Evolutionary conservation across 1,140 invertebrate genomes (phyloP), one percentile per base, ranked within the genome.

Genomic region (Ooceraea biroi): DNA sequence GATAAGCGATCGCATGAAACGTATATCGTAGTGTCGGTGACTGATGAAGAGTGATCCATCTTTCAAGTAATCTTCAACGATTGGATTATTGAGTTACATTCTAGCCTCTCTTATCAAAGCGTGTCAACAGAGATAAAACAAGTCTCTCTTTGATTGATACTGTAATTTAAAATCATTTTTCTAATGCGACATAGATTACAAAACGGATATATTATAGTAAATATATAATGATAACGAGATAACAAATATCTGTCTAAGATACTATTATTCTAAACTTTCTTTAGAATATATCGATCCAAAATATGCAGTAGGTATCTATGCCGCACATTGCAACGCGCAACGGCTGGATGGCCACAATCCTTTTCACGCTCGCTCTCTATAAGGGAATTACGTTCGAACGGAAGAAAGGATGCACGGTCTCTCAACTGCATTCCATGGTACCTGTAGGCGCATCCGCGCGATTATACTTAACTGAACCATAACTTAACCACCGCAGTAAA

Each of bases 401-500:
- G 27, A 58, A 63, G 44, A 52, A 82, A 73, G 8, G 30, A 63
- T 41, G 41, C 14, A 50, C 25, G n/a, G n/a, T n/a, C n/a, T 48
- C 27, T 25, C 52, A 10, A 22, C 17, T 22, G 69, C 80, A 82
- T 82, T 82, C 68, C 69, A 48, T 27, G 17, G 48, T 27, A 17
- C 25, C 68, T 58, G 61, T 82, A 72, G 78, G 44, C 48, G 44
- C 46, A 60, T 82, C 30, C 17, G 57, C 44, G 55, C 17, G 58
- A 82, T 82, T 82, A 82, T 50, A 72, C 52, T 58, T 50, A 61
- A 74, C 80, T 17, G 69, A 82, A 50, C 41, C 30, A 63, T 63
- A 50, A 73, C 63, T 82, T 74, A 82, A 82, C 69, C n/a, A 74
- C 22, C 41, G 65, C 65, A 63, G 41, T 80, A 80, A 73, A 82